Base-by-base conservation (phyloP, 1,140 invertebrate species). In the Diploscapter pachys region DNA sequence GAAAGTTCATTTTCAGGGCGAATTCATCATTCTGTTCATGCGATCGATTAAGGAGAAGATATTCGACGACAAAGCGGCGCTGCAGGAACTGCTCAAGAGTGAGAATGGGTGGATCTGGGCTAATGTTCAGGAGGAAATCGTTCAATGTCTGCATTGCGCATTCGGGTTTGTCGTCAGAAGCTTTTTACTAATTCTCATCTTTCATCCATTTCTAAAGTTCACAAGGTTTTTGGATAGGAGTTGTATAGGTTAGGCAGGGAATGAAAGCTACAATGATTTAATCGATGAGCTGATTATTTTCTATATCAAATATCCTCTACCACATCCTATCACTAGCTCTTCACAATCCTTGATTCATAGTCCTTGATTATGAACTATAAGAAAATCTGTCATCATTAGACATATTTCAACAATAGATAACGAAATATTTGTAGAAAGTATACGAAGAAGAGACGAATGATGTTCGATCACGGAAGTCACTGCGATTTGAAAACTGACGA, bases 61-160 rank as follows among this genome's bases (percentile, higher is more conserved):
- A 5, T 54, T n/a, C 52, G 66, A 68, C 52, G 8, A 68, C 51
- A 48, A 51, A 48, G 66, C 11, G 48, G 9, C 57, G 5, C 8
- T 51, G 49, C 6, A 68, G 2, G 6, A 5, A 6, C 66, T 68
- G 5, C 9, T 52, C 5, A 54, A 48, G 66, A 54, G 56, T 5
- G 66, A 68, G 66, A 68, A 68, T 54, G 52, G n/a, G 6, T 68
- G 66, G 66, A 68, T 68, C 51, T 11, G 53, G 49, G 9, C 8
- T 11, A 76, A 59, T 76, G 51, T 56, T 13, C 53, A 74, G 53
- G 71, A 75, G 9, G 72, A 76, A 31, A 2, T 76, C n/a, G 59
- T 5, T 0, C 70, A 72, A 56, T 75, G 72, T 75, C 52, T 52
- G 4, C 51, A 53, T 13, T 54, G 59, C 70, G 48, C 68, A 48